Percentiles rank a stretch among this genome's conserved stretches.
Conservation (phyloP, 2,888 invertebrate genomes). For the Parnassius smintheus region DNA sequence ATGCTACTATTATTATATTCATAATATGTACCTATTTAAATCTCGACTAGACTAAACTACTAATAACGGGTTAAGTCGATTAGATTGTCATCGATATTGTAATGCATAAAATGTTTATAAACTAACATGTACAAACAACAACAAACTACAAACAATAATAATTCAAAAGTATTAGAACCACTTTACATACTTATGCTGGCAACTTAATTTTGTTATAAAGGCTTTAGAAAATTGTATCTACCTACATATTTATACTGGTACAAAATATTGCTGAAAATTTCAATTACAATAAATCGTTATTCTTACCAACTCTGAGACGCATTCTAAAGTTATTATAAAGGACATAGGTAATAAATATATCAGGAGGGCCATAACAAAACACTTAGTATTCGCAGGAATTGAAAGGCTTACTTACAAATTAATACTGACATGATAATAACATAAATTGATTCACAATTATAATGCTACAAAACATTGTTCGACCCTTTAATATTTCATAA, state of each 20-base stretch:
- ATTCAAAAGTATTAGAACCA: too few relatives aligned
- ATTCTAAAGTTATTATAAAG: constrained; percentile 10
- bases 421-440: constrained; percentile 75
- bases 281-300: not conserved
- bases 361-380: constrained; percentile 50
- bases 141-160: too few relatives aligned
- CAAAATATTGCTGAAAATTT: not conserved
- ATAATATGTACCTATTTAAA: too few relatives aligned
- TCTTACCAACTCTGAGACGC: not conserved
- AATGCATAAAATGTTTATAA: too few relatives aligned
- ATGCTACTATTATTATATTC: too few relatives aligned
- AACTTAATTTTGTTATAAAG: too few relatives aligned
- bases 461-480: constrained; percentile 57
- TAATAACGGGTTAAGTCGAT: too few relatives aligned
- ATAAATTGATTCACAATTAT: constrained; percentile 70
- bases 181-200: too few relatives aligned
- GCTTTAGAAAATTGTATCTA: not conserved
- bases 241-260: not conserved
- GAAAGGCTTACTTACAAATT: constrained; percentile 58
- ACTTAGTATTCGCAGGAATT: constrained; percentile 46
- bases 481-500: constrained; percentile 69
- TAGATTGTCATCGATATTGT: too few relatives aligned
- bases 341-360: constrained; percentile 35
- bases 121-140: too few relatives aligned
- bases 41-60: too few relatives aligned